These are phyloP conservation scores for Cottoperca gobio DNA, from an alignment of 2,797 vertebrate genomes.

Conservation along the genomic window DNA sequence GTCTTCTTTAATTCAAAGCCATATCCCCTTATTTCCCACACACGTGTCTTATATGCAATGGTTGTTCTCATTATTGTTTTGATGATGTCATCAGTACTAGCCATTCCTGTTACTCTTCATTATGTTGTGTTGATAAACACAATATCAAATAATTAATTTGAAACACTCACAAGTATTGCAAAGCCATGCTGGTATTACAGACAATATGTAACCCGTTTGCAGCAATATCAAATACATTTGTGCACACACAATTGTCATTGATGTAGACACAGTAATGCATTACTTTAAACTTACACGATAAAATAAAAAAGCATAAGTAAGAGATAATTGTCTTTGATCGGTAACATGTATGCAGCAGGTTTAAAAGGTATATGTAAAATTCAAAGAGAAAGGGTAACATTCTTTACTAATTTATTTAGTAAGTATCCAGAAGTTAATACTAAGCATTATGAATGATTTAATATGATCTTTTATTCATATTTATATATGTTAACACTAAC, in stretches of 20 bases:
- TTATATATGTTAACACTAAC: constrained; percentile 22
- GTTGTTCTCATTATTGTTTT: constrained; percentile 17
- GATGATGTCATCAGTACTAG: background rate
- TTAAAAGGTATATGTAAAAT: constrained; percentile 17
- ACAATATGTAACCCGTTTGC: background rate
- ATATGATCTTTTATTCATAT: constrained; percentile 45
- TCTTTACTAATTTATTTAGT: constrained; percentile 9
- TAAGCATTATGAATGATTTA: constrained; percentile 39
- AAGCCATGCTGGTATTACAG: background rate
- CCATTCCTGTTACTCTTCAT: background rate
- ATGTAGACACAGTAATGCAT: background rate
- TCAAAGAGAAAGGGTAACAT: background rate
- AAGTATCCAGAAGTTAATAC: constrained; percentile 29
- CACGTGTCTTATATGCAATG: background rate
- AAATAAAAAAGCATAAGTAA: background rate
- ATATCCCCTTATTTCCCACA: background rate
- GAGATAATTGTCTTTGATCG: background rate
- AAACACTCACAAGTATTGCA: background rate
- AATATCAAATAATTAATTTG: background rate
- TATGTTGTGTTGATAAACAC: background rate
- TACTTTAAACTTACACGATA: background rate
- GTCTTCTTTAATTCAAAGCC: constrained; percentile 11
- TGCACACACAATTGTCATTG: background rate
- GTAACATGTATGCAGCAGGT: constrained; percentile 3
- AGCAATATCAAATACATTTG: background rate